phyloP scores from a whole-genome alignment of 2,888 invertebrate species.

The Sphaerophoria rueppellii region DNA sequence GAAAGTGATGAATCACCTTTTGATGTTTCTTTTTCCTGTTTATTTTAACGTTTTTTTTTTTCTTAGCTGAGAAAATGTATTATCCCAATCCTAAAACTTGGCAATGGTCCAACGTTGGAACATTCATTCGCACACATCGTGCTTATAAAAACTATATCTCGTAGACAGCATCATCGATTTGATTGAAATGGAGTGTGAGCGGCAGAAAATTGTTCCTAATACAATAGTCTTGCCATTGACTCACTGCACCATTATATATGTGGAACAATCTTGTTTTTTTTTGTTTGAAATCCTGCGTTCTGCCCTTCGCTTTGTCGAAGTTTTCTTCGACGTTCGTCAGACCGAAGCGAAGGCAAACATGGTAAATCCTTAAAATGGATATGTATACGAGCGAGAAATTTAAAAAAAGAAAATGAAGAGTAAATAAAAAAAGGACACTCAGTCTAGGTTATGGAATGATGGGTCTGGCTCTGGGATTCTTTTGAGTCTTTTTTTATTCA shows the following conservation, averaged over 20 bases:
- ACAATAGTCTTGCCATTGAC: conserved; percentile 56
- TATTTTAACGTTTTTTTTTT: not conserved
- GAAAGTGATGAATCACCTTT: conserved; percentile 70
- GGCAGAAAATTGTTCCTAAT: not conserved
- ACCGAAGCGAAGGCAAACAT: conserved; percentile 40
- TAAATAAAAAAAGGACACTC: conserved; percentile 25
- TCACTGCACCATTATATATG: conserved; percentile 60
- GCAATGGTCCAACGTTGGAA: conserved; percentile 50
- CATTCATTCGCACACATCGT: not conserved
- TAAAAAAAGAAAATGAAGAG: not conserved
- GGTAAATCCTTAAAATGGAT: conserved; percentile 34
- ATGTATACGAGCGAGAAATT: not conserved
- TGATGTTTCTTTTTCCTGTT: conserved; percentile 2
- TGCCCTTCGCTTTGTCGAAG: conserved; percentile 40
- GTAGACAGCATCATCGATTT: conserved; percentile 58
- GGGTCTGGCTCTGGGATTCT: conserved; percentile 18
- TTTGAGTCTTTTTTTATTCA: conserved; percentile 17
- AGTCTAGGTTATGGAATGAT: conserved; percentile 6
- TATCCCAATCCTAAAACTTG: conserved; percentile 30
- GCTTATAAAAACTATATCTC: conserved; percentile 49
- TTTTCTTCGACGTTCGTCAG: not conserved
- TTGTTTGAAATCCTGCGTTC: not conserved
- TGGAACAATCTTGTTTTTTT: conserved; percentile 2
- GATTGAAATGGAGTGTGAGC: conserved; percentile 17
- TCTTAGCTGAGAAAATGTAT: not conserved